phyloP scores from a whole-genome alignment of 2,888 invertebrate genomes.

The Labia minor region DNA sequence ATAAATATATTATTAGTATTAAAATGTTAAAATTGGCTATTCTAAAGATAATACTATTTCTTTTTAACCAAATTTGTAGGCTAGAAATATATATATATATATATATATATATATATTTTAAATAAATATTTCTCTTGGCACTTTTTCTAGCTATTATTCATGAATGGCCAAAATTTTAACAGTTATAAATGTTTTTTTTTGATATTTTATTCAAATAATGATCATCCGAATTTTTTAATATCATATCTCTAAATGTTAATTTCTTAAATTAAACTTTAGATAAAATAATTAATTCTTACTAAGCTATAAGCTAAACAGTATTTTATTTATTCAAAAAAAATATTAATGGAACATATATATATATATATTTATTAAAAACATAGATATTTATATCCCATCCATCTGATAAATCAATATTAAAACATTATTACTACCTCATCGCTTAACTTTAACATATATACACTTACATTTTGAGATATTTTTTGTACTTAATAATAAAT shows the following conservation, averaged over 20 bases:
- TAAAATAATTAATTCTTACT: background rate
- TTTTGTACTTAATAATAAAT: background rate
- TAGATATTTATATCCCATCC: background rate
- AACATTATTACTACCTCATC: background rate
- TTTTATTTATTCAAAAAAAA: background rate
- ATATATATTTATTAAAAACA: background rate
- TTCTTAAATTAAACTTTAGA: background rate
- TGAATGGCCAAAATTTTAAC: background rate
- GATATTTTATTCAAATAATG: background rate
- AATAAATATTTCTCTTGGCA: background rate
- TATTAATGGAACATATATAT: background rate
- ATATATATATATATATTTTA: background rate
- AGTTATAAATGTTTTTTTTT: background rate
- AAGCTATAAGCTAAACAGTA: background rate
- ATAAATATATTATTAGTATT: background rate
- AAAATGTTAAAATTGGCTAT: no score
- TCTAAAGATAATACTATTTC: no score
- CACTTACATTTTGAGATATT: constrained; percentile 2
- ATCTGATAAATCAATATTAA: background rate
- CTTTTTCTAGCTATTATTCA: no score
- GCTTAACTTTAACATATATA: background rate
- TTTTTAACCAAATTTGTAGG: no score
- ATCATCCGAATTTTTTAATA: background rate
- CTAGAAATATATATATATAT: no score
- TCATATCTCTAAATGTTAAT: background rate